Conservation (phyloP, 2,888 invertebrate species). For the Lasioglossum pauxillum region DNA sequence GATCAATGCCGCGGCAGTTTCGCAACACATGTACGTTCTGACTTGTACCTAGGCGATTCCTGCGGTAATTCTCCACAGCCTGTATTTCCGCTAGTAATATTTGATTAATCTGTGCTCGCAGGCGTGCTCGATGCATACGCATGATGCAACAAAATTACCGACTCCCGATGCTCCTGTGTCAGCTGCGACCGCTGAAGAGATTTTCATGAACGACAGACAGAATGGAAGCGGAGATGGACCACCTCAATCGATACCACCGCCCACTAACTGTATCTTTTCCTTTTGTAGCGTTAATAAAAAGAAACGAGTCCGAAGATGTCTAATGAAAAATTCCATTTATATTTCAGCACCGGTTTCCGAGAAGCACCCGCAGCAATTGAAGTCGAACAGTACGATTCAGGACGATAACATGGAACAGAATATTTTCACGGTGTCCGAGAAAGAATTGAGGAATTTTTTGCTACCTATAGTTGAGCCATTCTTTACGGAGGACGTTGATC, state of each 20-base stretch:
- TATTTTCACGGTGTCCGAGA: background rate
- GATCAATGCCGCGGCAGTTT: background rate
- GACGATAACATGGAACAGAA: background rate
- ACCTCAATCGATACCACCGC: constrained; percentile 24
- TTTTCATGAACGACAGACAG: constrained; percentile 22
- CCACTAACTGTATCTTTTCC: constrained; percentile 18
- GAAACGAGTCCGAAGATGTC: background rate
- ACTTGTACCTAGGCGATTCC: background rate
- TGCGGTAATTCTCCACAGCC: background rate
- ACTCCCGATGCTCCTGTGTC: background rate
- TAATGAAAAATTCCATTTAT: background rate
- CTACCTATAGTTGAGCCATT: constrained; percentile 43
- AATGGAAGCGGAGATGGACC: constrained; percentile 43
- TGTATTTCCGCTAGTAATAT: background rate
- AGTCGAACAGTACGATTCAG: background rate
- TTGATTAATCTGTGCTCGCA: background rate
- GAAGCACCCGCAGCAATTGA: background rate
- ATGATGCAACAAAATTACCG: background rate
- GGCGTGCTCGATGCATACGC: background rate
- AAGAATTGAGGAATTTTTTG: constrained; percentile 61
- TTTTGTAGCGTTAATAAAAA: background rate
- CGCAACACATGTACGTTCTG: background rate
- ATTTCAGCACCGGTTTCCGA: constrained; percentile 51
- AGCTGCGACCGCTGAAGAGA: background rate
- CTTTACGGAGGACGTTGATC: constrained; percentile 59